A percentile compares a stretch with the other conserved stretches of the same genome.
phyloP scores from a whole-genome alignment of 2,888 invertebrate species.

The Xylota sylvarum region DNA sequence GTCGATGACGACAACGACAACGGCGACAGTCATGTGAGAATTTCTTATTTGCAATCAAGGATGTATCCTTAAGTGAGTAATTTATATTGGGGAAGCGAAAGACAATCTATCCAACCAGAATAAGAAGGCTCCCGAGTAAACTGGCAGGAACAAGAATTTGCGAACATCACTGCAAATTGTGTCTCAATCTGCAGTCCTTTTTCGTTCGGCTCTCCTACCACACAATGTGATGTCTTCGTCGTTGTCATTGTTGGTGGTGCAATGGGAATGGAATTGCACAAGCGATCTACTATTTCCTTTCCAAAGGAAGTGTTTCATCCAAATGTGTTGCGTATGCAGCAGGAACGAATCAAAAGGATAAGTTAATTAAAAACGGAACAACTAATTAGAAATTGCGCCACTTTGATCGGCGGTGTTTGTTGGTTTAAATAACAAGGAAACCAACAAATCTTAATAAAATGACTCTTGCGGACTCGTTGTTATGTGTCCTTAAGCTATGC shows the following conservation, averaged over 20 bases:
- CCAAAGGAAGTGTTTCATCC: conserved; percentile 50
- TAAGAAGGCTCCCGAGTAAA: conserved; percentile 77
- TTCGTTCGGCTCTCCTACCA: conserved; percentile 53
- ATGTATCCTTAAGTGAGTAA: conserved; percentile 78
- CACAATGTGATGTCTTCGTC: conserved; percentile 39
- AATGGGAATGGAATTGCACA: conserved; percentile 41
- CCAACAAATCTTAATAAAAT: conserved; percentile 31
- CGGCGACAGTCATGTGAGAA: conserved; percentile 77
- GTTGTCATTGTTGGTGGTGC: conserved; percentile 39
- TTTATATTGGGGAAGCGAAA: conserved; percentile 77
- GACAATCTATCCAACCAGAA: conserved; percentile 77
- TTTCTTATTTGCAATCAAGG: conserved; percentile 78
- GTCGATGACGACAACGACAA: conserved; percentile 72
- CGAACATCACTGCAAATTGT: conserved; percentile 77
- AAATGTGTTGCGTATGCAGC: conserved; percentile 54
- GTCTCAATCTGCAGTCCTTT: conserved; percentile 77
- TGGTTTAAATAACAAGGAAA: conserved; percentile 11
- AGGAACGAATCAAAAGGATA: conserved; percentile 67
- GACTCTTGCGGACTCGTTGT: conserved; percentile 42
- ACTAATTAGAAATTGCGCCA: conserved; percentile 70
- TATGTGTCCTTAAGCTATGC: conserved; percentile 45
- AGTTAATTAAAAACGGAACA: conserved; percentile 76
- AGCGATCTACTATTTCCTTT: conserved; percentile 11
- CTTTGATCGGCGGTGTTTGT: conserved; percentile 64
- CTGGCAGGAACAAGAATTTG: conserved; percentile 77